Evolutionary conservation across 2,888 invertebrate species (phyloP).

Genomic region (Rhagonycha lutea): DNA sequence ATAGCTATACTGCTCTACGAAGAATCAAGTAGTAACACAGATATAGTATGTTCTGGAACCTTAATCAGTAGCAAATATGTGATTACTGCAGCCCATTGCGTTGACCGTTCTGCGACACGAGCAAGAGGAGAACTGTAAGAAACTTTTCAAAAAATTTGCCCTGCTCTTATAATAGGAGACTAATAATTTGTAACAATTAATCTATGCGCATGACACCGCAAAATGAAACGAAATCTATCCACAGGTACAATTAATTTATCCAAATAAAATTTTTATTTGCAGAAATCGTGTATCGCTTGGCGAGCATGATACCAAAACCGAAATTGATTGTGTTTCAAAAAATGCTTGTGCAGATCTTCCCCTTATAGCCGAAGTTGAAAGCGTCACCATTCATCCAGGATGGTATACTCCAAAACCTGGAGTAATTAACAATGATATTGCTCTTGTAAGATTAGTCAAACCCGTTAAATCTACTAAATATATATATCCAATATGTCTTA

Average conservation of each 20-base stretch:
- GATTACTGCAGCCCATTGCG: constrained; percentile 68
- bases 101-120: constrained; percentile 41
- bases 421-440: constrained; percentile 49
- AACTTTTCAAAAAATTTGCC: constrained; percentile 1
- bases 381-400: constrained; percentile 48
- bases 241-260: not conserved
- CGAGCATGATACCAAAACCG: constrained; percentile 52
- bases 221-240: too few relatives aligned
- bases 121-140: constrained; percentile 64
- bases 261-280: constrained; percentile 5
- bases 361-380: constrained; percentile 49
- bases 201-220: too few relatives aligned
- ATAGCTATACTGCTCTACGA: constrained; percentile 63
- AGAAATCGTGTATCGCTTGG: constrained; percentile 45
- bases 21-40: not conserved
- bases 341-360: constrained; percentile 50
- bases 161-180: too few relatives aligned
- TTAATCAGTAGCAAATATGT: constrained; percentile 63
- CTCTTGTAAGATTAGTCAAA: constrained; percentile 48
- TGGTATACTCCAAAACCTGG: constrained; percentile 38
- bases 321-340: constrained; percentile 48
- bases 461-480: constrained; percentile 44
- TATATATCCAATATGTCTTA: constrained; percentile 48
- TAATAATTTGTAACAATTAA: too few relatives aligned
- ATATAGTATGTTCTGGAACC: constrained; percentile 60